Evolutionary conservation across 2,888 invertebrate species (phyloP), one percentile per base, ranked within the genome.

Genomic region (Tachina lurida): DNA sequence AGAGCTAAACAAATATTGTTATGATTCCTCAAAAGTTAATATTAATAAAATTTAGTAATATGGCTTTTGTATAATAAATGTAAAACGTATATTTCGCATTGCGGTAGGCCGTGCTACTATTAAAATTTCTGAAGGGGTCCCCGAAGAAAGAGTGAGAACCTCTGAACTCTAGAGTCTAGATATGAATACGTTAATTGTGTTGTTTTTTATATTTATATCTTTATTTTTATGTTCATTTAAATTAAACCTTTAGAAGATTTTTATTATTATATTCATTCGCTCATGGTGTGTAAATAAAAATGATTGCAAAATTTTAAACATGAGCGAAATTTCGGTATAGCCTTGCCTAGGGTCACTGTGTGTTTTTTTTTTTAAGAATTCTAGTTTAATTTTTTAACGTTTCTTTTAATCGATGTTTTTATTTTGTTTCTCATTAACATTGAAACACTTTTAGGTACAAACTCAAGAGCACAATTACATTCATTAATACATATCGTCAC

Each of bases 321-420:
- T 45, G 17, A 49, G 49, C 47, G 43, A 60, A 70, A 60, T 52
- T 52, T 60, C 22, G 0, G 47, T 10, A 62, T 22, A 47, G 75
- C 82, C 82, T 82, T 82, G 75, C 19, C 10, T 17, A 70, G 75
- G 82, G 75, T 82, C 82, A 82, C 63, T 62, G 60, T 62, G 45
- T 7, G 1, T 31, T 4, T 31, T 31, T 31, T 31, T 81, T 12
- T 49, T 45, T 47, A 22, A 19, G 13, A 41, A 22, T 56, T 52
- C 4, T 58, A 13, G 19, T 43, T 52, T 56, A 56, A 19, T 41
- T 31, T 71, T 56, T 71, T 49, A 13, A 58, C 22, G 41, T 58
- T 73, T 58, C 13, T 67, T 65, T 52, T 17, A n/a, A 68, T 68
- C 12, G 52, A 68, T 62, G 58, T 54, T 13, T 68, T 67, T 47